phyloP scores from a whole-genome alignment of 2,797 vertebrate species.

The Myripristis murdjan region DNA sequence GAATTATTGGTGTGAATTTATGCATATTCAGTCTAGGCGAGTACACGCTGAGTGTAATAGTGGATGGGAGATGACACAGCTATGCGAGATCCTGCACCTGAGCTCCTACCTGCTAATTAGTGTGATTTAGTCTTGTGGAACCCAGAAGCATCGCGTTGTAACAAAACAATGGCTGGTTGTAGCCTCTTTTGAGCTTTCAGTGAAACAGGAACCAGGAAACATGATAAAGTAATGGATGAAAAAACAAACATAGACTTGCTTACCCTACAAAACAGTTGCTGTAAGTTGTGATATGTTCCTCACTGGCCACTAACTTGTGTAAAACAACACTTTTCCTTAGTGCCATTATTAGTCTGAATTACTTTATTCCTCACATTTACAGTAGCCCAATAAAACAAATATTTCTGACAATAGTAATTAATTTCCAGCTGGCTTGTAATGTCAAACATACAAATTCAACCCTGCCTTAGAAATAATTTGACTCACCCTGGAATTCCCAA shows the following conservation, averaged over 20 bases:
- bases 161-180: background rate
- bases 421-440: background rate
- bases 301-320: background rate
- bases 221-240: background rate
- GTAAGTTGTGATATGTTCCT: background rate
- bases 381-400: no score
- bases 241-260: background rate
- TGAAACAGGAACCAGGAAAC: background rate
- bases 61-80: background rate
- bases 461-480: background rate
- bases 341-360: background rate
- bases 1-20: slow-evolving; percentile 5
- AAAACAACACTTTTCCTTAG: background rate
- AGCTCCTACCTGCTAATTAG: background rate
- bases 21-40: background rate
- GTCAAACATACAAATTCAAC: background rate
- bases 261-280: background rate
- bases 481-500: background rate
- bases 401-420: no score
- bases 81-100: slow-evolving; percentile 2
- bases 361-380: background rate
- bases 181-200: background rate
- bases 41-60: background rate
- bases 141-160: background rate
- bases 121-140: background rate